phyloP scores from a whole-genome alignment of 2,113 vertebrate species.

The Oncorhynchus tshawytscha region DNA sequence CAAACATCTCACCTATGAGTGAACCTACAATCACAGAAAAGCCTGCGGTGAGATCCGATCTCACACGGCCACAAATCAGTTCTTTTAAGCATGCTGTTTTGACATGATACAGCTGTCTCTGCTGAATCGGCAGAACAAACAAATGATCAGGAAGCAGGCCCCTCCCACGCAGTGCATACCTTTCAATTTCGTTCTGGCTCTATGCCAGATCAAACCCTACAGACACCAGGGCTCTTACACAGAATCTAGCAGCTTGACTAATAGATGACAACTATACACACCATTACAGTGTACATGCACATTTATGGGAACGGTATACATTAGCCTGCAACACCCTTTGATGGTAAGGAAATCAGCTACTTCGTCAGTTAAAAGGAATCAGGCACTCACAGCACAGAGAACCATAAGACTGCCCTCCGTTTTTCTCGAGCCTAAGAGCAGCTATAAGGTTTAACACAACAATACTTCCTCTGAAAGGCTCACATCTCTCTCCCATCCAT shows the following conservation, averaged over 20 bases:
- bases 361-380: not conserved
- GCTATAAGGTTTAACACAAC: not conserved
- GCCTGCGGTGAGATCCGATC: not conserved
- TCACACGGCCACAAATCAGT: conserved; percentile 17
- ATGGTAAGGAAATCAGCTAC: not conserved
- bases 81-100: conserved; percentile 17
- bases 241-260: not conserved
- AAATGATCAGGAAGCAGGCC: conserved; percentile 12
- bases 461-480: conserved; percentile 24
- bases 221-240: not conserved
- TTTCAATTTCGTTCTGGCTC: conserved; percentile 16
- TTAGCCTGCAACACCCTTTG: not conserved
- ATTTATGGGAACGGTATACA: not conserved
- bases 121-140: conserved; percentile 29
- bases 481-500: conserved; percentile 46
- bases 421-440: not conserved
- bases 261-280: not conserved
- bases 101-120: conserved; percentile 25
- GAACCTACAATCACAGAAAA: conserved; percentile 1
- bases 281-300: not conserved
- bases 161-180: conserved; percentile 15
- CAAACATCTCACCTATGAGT: not conserved
- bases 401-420: not conserved
- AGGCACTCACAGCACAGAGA: not conserved
- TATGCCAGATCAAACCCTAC: conserved; percentile 10